These are phyloP conservation scores for Cyclopterus lumpus DNA, from an alignment of 2,797 vertebrate species.

Conservation along the genomic window DNA sequence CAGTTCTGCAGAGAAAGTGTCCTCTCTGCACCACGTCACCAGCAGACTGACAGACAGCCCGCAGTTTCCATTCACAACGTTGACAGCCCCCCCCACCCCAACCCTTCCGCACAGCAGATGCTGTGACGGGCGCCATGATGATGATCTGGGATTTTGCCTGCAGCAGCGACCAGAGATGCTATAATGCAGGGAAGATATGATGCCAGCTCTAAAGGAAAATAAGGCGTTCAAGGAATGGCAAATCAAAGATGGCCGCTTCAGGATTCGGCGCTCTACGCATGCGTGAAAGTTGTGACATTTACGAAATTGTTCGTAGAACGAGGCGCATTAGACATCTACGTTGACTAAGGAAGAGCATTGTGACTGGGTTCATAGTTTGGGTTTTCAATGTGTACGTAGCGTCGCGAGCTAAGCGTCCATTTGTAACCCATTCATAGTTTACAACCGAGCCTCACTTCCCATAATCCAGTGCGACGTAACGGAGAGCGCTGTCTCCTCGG, in stretches of 20 bases:
- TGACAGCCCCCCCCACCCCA: slow-evolving; percentile 64
- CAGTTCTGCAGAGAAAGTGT: slow-evolving; percentile 25
- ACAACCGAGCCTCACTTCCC: slow-evolving; percentile 33
- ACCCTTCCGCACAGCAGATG: slow-evolving; percentile 82
- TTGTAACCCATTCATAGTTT: slow-evolving; percentile 53
- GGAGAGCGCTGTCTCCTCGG: background rate
- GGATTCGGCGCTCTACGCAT: slow-evolving; percentile 20
- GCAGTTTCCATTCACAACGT: slow-evolving; percentile 82
- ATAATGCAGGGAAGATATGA: background rate
- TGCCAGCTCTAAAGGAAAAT: background rate
- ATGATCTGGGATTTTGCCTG: slow-evolving; percentile 83
- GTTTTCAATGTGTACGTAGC: background rate
- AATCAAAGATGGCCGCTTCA: slow-evolving; percentile 61
- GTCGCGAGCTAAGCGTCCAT: background rate
- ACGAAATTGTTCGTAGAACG: background rate
- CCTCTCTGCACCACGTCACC: slow-evolving; percentile 49
- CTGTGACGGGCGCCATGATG: slow-evolving; percentile 85
- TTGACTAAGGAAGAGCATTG: fast-evolving
- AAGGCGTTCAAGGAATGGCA: too few species aligned
- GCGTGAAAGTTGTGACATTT: slow-evolving; percentile 20
- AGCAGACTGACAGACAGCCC: slow-evolving; percentile 61
- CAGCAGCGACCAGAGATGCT: slow-evolving; percentile 71
- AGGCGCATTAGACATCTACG: fast-evolving
- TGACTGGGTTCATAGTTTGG: fast-evolving
- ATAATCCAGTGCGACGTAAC: slow-evolving; percentile 64